A percentile compares a stretch with the other conserved stretches of the same genome.
Evolutionary conservation across 2,113 vertebrate genomes (phyloP).

Genomic region (Naja naja): DNA sequence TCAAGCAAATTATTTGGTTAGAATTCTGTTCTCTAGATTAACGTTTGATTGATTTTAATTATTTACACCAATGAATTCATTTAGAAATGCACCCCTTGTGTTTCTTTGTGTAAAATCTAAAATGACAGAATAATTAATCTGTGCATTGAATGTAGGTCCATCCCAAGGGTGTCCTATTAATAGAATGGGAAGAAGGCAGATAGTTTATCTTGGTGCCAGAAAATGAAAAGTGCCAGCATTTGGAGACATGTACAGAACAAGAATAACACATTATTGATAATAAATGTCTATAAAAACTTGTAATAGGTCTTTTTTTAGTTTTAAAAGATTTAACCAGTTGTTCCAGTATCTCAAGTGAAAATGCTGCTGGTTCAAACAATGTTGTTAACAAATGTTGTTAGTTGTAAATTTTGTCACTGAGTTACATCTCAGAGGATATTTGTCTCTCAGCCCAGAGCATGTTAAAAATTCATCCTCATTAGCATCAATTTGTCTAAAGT

Average conservation of each 20-base stretch:
- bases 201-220: background rate
- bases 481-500: background rate
- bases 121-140: background rate
- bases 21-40: background rate
- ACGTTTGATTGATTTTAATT: background rate
- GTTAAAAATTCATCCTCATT: background rate
- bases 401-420: background rate
- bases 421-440: background rate
- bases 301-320: background rate
- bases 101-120: background rate
- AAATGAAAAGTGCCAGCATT: background rate
- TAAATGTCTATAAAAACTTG: background rate
- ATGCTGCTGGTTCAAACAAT: background rate
- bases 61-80: background rate
- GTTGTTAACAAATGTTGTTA: background rate
- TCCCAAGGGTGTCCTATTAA: background rate
- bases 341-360: background rate
- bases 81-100: background rate
- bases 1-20: background rate
- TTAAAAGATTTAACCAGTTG: background rate
- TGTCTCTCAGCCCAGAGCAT: background rate
- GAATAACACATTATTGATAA: background rate
- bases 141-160: background rate
- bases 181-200: background rate
- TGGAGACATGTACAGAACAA: background rate